Evolutionary conservation across 2,888 invertebrate species (phyloP), one percentile per base, ranked within the genome.

Genomic region (Thereva unica): DNA sequence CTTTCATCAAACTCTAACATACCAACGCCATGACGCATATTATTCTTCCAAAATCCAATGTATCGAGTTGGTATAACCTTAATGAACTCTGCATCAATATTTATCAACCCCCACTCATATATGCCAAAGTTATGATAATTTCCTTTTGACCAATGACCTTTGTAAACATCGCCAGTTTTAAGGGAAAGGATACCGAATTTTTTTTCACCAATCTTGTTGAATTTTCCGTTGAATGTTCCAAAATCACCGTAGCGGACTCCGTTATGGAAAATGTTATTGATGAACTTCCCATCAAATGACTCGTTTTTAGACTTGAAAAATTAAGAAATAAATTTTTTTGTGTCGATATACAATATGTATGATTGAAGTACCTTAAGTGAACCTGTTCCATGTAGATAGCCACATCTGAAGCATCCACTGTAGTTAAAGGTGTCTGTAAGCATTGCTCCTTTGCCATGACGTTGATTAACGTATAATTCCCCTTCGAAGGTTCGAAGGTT

Each of bases 21-120:
- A 38, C 69, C 69, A 12, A 67, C n/a, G 1, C 69, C 69, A 64
- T 64, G 53, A 7, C 61, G 64, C 7, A 55, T 38, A 35, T 64
- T 64, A n/a, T 69, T 52, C 5, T 40, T 8, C 67, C 67, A 69
- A 55, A 52, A 67, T 54, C 69, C 69, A 7, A 38, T 42, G 37
- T 50, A 69, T 5, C 41, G 50, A 5, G 37, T 42, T 7, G 54
- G 42, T 35, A 42, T 9, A 23, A 49, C 42, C 44, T 10, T 12
- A 10, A 69, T n/a, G 4, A 59, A 50, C 12, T 67, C 59, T 8
- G n/a, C 3, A 37, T 41, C 37, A 5, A 12, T 59, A 8, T 10
- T 8, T 3, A 35, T 5, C 40, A 12, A 56, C 1, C 54, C 59
- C 66, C 68, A 67, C 23, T 49, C 37, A 52, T 68, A 68, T n/a